Evolutionary conservation across 2,113 vertebrate genomes (phyloP).

Genomic region (Pagrus major): DNA sequence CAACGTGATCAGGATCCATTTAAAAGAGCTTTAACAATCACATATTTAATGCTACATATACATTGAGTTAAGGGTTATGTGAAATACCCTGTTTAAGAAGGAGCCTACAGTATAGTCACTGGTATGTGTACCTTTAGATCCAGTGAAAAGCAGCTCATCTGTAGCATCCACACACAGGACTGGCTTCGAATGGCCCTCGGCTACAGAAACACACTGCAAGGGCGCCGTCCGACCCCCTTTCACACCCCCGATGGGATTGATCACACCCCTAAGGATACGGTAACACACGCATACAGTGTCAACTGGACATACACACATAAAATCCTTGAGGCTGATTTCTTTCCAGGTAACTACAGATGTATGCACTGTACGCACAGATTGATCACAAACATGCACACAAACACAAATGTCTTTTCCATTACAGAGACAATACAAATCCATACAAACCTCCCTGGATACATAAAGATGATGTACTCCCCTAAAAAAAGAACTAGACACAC

Average conservation of each 20-base stretch:
- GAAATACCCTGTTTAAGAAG: neutral
- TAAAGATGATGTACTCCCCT: neutral
- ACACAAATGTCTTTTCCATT: neutral
- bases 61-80: neutral
- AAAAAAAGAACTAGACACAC: neutral
- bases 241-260: conserved; percentile 91
- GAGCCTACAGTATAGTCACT: neutral
- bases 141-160: conserved; percentile 94
- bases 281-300: conserved; percentile 38
- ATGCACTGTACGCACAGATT: conserved; percentile 4
- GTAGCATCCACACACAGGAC: conserved; percentile 97
- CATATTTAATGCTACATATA: neutral
- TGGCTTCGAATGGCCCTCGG: conserved; percentile 96
- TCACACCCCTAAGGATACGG: conserved; percentile 90
- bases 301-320: too few relatives aligned
- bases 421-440: conserved; percentile 14
- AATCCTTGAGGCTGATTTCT: conserved; percentile 1
- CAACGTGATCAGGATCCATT: neutral
- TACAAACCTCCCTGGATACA: conserved; percentile 26
- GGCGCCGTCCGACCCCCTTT: conserved; percentile 93
- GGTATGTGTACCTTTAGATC: conserved; percentile 91
- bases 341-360: neutral
- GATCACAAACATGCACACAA: conserved; percentile 58
- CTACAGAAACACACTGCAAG: conserved; percentile 93
- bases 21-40: neutral